These are phyloP conservation scores for Scytalopus superciliaris DNA, from an alignment of 2,113 vertebrate genomes.

Conservation along the genomic window DNA sequence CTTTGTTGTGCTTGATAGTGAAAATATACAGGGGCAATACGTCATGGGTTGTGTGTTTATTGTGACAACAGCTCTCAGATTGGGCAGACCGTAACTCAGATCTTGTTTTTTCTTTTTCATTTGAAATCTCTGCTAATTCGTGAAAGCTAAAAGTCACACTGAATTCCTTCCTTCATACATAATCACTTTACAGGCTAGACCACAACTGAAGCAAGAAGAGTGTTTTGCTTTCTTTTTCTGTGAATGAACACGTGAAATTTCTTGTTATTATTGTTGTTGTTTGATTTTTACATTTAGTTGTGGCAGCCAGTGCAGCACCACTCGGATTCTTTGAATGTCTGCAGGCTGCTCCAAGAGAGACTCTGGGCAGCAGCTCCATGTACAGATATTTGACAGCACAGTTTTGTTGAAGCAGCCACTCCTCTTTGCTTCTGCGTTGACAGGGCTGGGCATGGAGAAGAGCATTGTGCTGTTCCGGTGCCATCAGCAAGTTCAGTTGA, in stretches of 20 bases:
- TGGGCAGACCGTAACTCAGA: not conserved
- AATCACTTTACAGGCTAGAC: conserved; percentile 18
- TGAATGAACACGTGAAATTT: not conserved
- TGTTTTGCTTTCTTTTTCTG: not conserved
- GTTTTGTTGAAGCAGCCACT: conserved; percentile 7
- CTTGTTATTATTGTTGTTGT: not conserved
- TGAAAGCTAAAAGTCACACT: conserved; percentile 46
- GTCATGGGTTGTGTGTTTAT: not conserved
- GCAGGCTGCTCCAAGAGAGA: not conserved
- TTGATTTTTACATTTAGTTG: not conserved
- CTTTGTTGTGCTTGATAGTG: not conserved
- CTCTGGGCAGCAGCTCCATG: not conserved
- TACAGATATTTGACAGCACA: conserved; percentile 15
- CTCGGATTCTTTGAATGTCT: conserved; percentile 1
- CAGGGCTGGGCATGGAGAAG: not conserved
- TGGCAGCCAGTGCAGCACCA: not conserved
- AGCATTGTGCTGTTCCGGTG: not conserved
- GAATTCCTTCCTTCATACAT: conserved; percentile 61
- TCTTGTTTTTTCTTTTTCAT: conserved; percentile 15
- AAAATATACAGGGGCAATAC: not conserved
- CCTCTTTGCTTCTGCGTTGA: not conserved
- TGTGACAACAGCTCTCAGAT: not conserved
- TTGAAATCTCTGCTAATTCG: conserved; percentile 53
- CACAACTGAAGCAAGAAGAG: not conserved
- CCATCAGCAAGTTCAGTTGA: not conserved